Evolutionary conservation across 2,888 invertebrate genomes (phyloP).

Genomic region (Zygaena filipendulae): DNA sequence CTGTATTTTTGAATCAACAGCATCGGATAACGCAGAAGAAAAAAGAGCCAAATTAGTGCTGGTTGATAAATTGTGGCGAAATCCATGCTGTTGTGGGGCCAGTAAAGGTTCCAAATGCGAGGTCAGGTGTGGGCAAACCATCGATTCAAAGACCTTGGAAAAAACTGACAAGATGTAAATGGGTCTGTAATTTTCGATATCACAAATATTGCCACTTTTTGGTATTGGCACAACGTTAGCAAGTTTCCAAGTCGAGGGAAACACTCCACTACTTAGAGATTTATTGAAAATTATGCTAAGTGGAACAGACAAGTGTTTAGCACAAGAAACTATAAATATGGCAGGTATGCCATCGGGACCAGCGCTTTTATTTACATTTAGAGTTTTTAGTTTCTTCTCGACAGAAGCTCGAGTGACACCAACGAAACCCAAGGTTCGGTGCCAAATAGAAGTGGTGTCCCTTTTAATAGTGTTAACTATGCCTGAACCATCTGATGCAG

Average conservation of each 20-base stretch:
- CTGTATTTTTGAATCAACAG: too few species aligned
- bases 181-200: slow-evolving; percentile 1
- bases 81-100: background rate
- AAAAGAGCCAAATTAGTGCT: too few species aligned
- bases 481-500: too few species aligned
- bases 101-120: too few species aligned
- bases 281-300: slow-evolving; percentile 1
- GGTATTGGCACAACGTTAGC: slow-evolving; percentile 1
- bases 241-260: slow-evolving; percentile 1
- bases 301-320: background rate
- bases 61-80: background rate
- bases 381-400: too few species aligned
- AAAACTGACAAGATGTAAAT: slow-evolving; percentile 1
- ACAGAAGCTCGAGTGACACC: too few species aligned
- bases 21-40: too few species aligned
- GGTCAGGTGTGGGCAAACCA: background rate
- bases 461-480: too few species aligned
- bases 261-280: background rate
- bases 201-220: slow-evolving; percentile 1
- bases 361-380: background rate
- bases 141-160: slow-evolving; percentile 2
- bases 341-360: slow-evolving; percentile 4
- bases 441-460: too few species aligned
- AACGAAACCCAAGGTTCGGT: too few species aligned
- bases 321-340: slow-evolving; percentile 1